Evolutionary conservation across 2,888 invertebrate species (phyloP), one percentile per base, ranked within the genome.

Genomic region (Mactromeris polynyma): DNA sequence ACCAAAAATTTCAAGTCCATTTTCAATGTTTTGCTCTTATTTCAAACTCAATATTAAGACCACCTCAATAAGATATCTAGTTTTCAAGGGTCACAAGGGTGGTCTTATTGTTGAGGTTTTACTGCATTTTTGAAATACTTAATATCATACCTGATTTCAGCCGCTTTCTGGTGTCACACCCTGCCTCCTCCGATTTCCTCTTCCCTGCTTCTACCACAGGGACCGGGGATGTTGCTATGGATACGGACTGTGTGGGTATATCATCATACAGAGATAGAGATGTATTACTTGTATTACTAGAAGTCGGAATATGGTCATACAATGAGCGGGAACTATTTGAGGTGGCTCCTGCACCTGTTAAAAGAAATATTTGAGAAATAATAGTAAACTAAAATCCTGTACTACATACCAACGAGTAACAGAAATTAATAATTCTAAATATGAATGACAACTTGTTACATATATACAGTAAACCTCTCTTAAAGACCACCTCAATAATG

Each of bases 191-290:
- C 3, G 81, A 46, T 78, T 90, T 90, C 31, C 86, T 36, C 40
- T 90, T 90, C 31, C 58, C 82, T n/a, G 78, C 33, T 26, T 51
- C 17, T 19, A 21, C 40, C 1, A 21, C 33, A 0, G n/a, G 26
- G 11, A 42, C 11, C 54, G 73, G 33, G 17, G 54, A 46, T 33
- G 40, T 77, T 58, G 81, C 21, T 9, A 42, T 69, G 42, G 64
- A 38, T 7, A 69, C 64, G 42, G 83, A 73, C 42, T 90, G 86
- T 80, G 87, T 36, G 26, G 87, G 89, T 26, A 90, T n/a, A 64
- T 86, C 90, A 86, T 85, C 86, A 85, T 88, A 89, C 36, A 90
- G 46, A 21, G 87, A 87, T 33, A 38, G n/a, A 19, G 73, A 26
- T 46, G 77, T n/a, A 38, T 17, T 83, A 26, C 40, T 69, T n/a